phyloP scores from a whole-genome alignment of 2,113 vertebrate species.

The Planiliza haematocheilus region DNA sequence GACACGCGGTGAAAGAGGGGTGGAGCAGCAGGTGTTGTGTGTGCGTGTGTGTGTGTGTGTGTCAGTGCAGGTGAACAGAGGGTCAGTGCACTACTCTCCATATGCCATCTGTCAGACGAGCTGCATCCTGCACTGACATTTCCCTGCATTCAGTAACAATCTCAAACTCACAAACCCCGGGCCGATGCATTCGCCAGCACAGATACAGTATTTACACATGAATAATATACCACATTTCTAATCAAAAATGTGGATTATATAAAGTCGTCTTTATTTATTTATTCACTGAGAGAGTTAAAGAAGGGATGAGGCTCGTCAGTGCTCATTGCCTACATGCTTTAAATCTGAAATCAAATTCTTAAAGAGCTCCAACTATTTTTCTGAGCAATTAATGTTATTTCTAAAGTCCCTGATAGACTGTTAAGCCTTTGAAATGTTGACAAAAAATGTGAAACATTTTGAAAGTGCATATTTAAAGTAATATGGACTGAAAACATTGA shows the following conservation, averaged over 20 bases:
- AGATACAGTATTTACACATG: background rate
- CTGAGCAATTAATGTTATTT: no score
- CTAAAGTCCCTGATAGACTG: no score
- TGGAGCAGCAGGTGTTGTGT: slow-evolving; percentile 51
- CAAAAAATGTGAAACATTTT: no score
- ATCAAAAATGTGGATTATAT: background rate
- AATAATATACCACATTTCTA: slow-evolving; percentile 2
- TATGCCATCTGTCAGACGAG: slow-evolving; percentile 74
- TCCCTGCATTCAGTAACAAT: slow-evolving; percentile 40
- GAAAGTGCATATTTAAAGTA: no score
- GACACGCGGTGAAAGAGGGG: background rate
- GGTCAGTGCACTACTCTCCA: slow-evolving; percentile 60
- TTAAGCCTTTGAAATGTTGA: no score
- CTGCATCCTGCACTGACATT: slow-evolving; percentile 61
- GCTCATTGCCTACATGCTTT: no score
- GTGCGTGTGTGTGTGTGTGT: slow-evolving; percentile 18
- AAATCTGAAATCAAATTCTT: background rate
- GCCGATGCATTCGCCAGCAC: background rate
- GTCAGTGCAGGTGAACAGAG: slow-evolving; percentile 61
- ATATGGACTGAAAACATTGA: no score
- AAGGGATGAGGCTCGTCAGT: no score
- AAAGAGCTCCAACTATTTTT: no score
- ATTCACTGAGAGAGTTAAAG: background rate
- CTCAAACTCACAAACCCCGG: slow-evolving; percentile 27
- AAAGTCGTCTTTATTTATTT: background rate